Conservation (phyloP, 2,797 vertebrate species). For the Cirrhinus molitorella region DNA sequence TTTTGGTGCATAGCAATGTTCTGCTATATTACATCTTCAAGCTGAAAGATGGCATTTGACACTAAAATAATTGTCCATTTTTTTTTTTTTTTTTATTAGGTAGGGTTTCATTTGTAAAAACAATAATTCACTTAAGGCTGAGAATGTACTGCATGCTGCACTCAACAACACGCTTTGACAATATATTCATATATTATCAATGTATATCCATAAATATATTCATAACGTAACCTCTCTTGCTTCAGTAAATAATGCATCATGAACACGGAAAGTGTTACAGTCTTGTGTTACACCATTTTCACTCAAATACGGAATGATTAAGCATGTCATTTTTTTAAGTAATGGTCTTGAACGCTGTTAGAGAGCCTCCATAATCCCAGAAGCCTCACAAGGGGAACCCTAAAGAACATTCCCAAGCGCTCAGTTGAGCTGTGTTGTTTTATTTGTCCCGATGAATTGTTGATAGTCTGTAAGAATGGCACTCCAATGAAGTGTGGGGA, state of each 20-base stretch:
- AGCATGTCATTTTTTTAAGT: constrained; percentile 4
- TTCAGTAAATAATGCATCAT: constrained; percentile 25
- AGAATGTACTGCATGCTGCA: background rate
- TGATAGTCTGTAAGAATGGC: constrained; percentile 18
- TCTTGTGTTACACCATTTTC: background rate
- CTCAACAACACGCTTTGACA: background rate
- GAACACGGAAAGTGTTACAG: background rate
- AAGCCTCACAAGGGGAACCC: background rate
- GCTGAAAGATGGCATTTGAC: background rate
- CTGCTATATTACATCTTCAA: background rate
- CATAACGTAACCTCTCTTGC: too few relatives aligned
- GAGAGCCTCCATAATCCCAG: background rate
- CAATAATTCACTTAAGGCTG: background rate
- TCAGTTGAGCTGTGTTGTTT: background rate
- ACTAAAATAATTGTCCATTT: background rate
- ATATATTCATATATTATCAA: background rate
- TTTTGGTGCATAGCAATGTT: background rate
- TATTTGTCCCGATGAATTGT: constrained; percentile 16
- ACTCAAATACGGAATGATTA: constrained; percentile 5
- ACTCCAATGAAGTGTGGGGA: background rate
- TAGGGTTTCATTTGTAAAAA: background rate
- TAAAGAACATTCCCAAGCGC: background rate
- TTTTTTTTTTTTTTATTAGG: background rate
- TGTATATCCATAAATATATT: background rate
- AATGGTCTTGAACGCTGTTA: background rate